Evolutionary conservation across 2,888 invertebrate genomes (phyloP), one percentile per base, ranked within the genome.

Genomic region (Ephialtes manifestator): DNA sequence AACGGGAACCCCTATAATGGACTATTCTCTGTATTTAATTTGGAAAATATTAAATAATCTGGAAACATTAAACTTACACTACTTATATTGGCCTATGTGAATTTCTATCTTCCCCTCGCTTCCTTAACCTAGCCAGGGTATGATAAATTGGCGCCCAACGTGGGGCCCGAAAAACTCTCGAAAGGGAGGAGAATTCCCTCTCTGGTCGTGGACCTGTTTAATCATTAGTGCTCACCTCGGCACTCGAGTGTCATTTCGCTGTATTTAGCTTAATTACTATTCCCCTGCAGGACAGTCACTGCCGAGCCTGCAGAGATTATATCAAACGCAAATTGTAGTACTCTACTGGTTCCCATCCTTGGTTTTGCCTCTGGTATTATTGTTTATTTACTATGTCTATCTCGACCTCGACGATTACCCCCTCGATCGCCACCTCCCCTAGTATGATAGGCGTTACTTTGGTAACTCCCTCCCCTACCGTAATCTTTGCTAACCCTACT

Each of bases 91-190:
- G n/a, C n/a, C n/a, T n/a, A n/a, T n/a, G n/a, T n/a, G n/a, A n/a
- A n/a, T n/a, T n/a, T n/a, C n/a, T n/a, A n/a, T n/a, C n/a, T n/a
- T n/a, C n/a, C n/a, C n/a, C n/a, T n/a, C n/a, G n/a, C n/a, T n/a
- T n/a, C n/a, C n/a, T n/a, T n/a, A n/a, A n/a, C n/a, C n/a, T 15
- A 46, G 4, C 7, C 0, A 15, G 46, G 46, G 46, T 13, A 11
- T 46, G 15, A 20, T 24, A 58, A 58, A 24, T 24, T 58, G 58
- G 58, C 58, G 58, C 28, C 58, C 58, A 58, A 58, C 58, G 58
- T 58, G 58, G 58, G 58, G 28, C 58, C 58, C 58, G 13, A 31
- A 58, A n/a, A 24, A 24, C 13, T 15, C 46, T 46, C 46, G 46
- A 15, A 15, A 13, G 11, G 46, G 8, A 15, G 13, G 11, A 46